A percentile compares a stretch with the other conserved stretches of the same genome.
phyloP scores from a whole-genome alignment of 2,113 vertebrate species.

The Pygathrix nemaeus region DNA sequence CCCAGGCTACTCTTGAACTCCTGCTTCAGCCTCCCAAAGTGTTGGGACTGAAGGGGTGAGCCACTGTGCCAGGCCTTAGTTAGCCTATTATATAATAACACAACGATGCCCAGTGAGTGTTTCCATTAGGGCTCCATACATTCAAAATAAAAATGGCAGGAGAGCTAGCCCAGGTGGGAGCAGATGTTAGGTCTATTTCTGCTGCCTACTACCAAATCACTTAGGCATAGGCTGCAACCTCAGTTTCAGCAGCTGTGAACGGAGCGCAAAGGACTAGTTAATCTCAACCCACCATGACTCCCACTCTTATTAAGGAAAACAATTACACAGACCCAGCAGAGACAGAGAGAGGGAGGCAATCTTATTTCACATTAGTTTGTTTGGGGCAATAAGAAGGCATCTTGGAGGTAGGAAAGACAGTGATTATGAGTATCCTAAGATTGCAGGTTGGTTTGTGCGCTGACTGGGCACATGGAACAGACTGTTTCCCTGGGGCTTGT shows the following conservation, averaged over 20 bases:
- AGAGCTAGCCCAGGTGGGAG: too few species aligned
- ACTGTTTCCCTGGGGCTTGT: rapidly evolving
- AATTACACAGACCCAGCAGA: rapidly evolving
- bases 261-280: too few species aligned
- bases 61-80: neutral
- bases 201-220: too few species aligned
- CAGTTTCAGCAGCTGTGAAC: too few species aligned
- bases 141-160: neutral
- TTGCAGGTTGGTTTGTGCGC: rapidly evolving
- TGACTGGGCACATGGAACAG: rapidly evolving
- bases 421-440: rapidly evolving
- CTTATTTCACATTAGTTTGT: rapidly evolving
- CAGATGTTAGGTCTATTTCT: too few species aligned
- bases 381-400: too few species aligned
- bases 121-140: neutral
- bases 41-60: too few species aligned
- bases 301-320: rapidly evolving
- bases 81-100: too few species aligned
- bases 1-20: too few species aligned
- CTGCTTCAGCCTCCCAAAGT: too few species aligned
- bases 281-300: rapidly evolving
- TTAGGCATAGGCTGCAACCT: rapidly evolving
- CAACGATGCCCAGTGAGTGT: neutral
- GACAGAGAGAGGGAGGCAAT: neutral
- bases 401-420: neutral